Percentiles rank a stretch among this genome's conserved stretches.
Conservation (phyloP, 2,113 vertebrate species). For the Heloderma charlesbogerti region DNA sequence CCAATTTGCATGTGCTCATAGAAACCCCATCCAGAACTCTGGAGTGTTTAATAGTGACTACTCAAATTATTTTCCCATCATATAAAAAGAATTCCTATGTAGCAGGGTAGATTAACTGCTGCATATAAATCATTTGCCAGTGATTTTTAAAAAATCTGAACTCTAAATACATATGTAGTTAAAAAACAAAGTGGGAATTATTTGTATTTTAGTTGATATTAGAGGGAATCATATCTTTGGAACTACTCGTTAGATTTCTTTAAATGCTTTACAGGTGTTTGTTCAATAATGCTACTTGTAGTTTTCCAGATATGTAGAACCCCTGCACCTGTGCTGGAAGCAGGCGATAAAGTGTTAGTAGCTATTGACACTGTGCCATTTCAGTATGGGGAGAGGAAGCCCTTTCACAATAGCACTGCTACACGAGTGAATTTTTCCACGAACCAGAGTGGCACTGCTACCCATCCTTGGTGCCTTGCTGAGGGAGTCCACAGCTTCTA, state of each 20-base stretch:
- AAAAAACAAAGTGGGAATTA: not conserved
- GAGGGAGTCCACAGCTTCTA: not conserved
- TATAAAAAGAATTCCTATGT: not conserved
- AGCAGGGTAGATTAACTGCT: not conserved
- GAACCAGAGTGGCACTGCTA: not conserved
- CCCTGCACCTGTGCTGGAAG: not conserved
- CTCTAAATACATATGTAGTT: not conserved
- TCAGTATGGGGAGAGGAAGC: not conserved
- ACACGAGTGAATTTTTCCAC: not conserved
- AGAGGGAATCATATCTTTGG: not conserved
- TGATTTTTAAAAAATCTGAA: not conserved
- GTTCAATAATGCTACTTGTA: not conserved
- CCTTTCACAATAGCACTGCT: not conserved
- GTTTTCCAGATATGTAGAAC: not conserved
- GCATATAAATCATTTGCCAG: not conserved
- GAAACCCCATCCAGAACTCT: not conserved
- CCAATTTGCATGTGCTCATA: not conserved
- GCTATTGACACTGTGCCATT: not conserved
- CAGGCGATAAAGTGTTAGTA: not conserved
- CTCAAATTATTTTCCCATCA: not conserved
- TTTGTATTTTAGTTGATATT: not conserved
- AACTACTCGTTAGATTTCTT: not conserved
- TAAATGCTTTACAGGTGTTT: not conserved
- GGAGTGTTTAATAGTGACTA: not conserved
- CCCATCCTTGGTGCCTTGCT: not conserved